Conservation (phyloP, 2,113 vertebrate genomes). For the Hemiprocne comata region DNA sequence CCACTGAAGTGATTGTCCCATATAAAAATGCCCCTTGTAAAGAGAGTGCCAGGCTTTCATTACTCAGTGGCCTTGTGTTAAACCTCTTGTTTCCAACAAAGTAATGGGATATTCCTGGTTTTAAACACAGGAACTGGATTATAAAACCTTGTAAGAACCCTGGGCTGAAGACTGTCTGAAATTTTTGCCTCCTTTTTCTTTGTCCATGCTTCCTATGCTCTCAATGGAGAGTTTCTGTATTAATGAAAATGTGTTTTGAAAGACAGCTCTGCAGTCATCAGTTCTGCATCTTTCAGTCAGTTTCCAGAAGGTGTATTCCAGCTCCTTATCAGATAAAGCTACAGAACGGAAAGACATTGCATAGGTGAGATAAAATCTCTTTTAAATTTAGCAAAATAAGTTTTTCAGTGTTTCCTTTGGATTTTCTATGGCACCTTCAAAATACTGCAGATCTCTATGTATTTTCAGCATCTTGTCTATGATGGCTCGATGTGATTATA, state of each 20-base stretch:
- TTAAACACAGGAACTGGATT: neutral
- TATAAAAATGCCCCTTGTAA: neutral
- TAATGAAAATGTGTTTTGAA: neutral
- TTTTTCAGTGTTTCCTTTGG: neutral
- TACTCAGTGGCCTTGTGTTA: neutral
- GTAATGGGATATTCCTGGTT: neutral
- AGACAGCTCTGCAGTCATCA: neutral
- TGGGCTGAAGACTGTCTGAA: neutral
- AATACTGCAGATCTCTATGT: neutral
- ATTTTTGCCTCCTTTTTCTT: neutral
- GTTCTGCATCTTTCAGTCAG: neutral
- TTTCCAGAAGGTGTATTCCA: neutral
- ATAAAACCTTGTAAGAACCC: neutral
- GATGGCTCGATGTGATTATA: neutral
- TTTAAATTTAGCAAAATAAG: neutral
- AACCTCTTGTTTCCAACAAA: neutral
- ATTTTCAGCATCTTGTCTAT: neutral
- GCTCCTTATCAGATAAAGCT: neutral
- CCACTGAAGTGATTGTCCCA: neutral
- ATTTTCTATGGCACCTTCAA: neutral
- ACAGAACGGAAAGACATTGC: neutral
- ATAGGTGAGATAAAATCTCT: neutral
- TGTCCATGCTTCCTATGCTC: neutral
- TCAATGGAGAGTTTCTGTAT: neutral
- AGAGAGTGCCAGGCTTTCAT: neutral